Percentiles rank a stretch among this genome's conserved stretches.
phyloP scores from a whole-genome alignment of 2,888 invertebrate genomes.

The Nudaria mundana region DNA sequence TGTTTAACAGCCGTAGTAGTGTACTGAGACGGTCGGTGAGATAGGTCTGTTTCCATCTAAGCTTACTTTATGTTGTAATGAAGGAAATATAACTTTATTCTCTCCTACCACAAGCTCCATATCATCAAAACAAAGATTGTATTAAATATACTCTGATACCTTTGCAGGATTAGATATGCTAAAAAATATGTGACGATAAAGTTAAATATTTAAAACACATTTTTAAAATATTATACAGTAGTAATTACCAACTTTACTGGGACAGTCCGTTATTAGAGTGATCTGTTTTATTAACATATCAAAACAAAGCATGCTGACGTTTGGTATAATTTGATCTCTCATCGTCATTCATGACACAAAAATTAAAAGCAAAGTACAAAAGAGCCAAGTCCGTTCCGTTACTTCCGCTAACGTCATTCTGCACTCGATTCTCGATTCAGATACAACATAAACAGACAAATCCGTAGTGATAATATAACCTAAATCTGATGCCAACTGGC shows the following conservation, averaged over 20 bases:
- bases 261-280: constrained; percentile 22
- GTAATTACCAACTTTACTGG: constrained; percentile 9
- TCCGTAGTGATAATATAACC: constrained; percentile 39
- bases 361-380: constrained; percentile 50
- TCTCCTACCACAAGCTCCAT: too few species aligned
- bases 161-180: too few species aligned
- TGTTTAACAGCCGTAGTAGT: not conserved
- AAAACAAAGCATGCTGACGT: constrained; percentile 23
- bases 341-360: constrained; percentile 50
- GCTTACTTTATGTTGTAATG: too few species aligned
- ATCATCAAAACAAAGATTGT: too few species aligned
- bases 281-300: constrained; percentile 15
- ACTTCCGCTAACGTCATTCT: constrained; percentile 53
- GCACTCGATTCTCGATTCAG: constrained; percentile 39
- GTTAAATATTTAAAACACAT: not conserved
- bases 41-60: too few species aligned
- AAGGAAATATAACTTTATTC: too few species aligned
- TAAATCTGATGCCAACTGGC: constrained; percentile 40
- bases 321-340: constrained; percentile 33
- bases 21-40: not conserved
- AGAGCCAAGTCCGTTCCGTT: constrained; percentile 47
- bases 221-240: not conserved
- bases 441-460: constrained; percentile 44
- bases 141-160: too few species aligned
- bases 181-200: not conserved